A percentile compares a stretch with the other conserved stretches of the same genome.
Evolutionary conservation across 53 echinoderm and acorn worm genomes (phyloP).

Genomic region (Arbacia lixula): DNA sequence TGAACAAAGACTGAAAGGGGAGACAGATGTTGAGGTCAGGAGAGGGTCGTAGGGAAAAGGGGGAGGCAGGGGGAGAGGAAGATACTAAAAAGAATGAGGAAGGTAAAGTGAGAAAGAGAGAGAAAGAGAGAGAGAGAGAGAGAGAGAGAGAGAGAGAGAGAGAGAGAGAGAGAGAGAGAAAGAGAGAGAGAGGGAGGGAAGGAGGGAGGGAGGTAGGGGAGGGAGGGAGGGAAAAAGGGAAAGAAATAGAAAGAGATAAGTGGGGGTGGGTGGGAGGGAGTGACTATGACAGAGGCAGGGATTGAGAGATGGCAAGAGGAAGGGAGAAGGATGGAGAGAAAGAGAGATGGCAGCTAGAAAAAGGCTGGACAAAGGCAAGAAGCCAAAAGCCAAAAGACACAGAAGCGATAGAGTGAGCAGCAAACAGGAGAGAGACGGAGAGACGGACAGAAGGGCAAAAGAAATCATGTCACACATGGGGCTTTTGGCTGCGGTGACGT

Average conservation of each 20-base stretch:
- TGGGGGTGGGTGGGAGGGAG: not conserved
- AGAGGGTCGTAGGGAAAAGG: not conserved
- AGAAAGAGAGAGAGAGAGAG: not conserved
- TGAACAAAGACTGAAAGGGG: not conserved
- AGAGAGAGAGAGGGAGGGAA: not conserved
- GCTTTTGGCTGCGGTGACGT: conserved; percentile 42
- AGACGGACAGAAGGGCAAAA: not conserved
- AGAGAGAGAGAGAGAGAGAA: not conserved
- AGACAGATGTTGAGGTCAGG: not conserved
- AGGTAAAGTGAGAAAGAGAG: not conserved
- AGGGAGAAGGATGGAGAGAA: not conserved
- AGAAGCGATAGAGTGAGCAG: not conserved
- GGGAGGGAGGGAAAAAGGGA: not conserved
- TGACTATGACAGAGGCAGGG: not conserved
- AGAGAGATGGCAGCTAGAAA: not conserved
- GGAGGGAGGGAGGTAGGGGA: not conserved
- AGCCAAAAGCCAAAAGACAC: not conserved
- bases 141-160: not conserved
- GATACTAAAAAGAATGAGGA: not conserved
- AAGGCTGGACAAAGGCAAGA: not conserved
- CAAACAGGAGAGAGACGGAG: not conserved
- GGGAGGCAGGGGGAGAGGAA: not conserved
- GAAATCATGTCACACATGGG: conserved; percentile 30
- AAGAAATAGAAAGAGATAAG: not conserved
- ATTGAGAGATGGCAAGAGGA: not conserved